phyloP scores from a whole-genome alignment of 2,888 invertebrate species.

The Iphiclides podalirius region DNA sequence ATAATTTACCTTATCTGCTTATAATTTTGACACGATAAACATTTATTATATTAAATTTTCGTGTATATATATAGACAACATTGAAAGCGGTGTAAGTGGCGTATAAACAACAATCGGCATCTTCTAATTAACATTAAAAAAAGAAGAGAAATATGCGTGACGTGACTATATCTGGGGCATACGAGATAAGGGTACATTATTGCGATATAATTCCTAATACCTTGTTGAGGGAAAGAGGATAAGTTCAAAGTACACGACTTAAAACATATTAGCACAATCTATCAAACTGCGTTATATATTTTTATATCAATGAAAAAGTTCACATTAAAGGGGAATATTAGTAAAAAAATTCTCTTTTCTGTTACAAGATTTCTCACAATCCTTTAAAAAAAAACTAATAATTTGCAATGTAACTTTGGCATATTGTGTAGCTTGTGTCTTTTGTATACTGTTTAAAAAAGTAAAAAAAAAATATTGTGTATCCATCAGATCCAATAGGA shows the following conservation, averaged over 20 bases:
- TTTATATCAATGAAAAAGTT: not conserved
- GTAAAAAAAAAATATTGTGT: not conserved
- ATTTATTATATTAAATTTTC: conserved; percentile 4
- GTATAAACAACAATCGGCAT: not conserved
- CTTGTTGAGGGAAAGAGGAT: conserved; percentile 18
- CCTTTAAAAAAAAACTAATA: too few species aligned
- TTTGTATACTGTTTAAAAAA: not conserved
- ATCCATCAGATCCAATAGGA: conserved; percentile 2
- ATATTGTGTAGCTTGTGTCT: not conserved
- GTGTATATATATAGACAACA: conserved; percentile 13
- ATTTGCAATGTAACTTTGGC: too few species aligned
- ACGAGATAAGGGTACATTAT: conserved; percentile 1
- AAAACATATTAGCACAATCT: conserved; percentile 1
- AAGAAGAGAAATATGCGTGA: not conserved
- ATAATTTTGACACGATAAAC: conserved; percentile 8
- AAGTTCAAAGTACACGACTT: conserved; percentile 1
- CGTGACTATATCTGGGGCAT: not conserved
- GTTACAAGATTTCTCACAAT: too few species aligned
- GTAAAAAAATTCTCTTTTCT: too few species aligned
- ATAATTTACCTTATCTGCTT: not conserved
- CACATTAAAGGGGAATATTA: not conserved
- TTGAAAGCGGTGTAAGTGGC: conserved; percentile 10
- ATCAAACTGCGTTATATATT: conserved; percentile 3
- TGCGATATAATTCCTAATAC: conserved; percentile 16
- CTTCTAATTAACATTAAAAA: conserved; percentile 12